These are phyloP conservation scores for Odontamblyopus lacepedii DNA, from an alignment of 2,797 vertebrate genomes.

Conservation along the genomic window DNA sequence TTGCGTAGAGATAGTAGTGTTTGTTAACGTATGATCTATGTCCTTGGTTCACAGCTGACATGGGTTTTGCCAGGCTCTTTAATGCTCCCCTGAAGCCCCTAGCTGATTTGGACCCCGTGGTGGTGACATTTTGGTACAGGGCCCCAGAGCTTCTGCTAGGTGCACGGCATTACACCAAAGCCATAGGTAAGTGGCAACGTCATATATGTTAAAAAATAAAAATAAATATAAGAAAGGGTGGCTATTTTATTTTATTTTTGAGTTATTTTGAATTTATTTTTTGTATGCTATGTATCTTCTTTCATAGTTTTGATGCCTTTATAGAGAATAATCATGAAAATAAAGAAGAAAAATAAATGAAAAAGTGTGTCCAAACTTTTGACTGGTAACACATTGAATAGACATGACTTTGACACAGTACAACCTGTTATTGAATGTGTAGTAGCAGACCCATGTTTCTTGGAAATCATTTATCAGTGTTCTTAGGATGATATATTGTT, in stretches of 20 bases:
- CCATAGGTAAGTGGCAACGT: conserved; percentile 86
- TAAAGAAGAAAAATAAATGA: no score
- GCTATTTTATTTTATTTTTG: no score
- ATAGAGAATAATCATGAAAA: no score
- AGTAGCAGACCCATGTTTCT: neutral
- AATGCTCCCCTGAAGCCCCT: conserved; percentile 99
- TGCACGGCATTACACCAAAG: conserved; percentile 99
- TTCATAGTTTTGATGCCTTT: no score
- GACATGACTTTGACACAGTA: neutral
- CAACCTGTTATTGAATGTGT: neutral
- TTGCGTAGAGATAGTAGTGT: neutral
- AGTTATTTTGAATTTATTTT: no score
- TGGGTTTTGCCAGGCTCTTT: conserved; percentile 99
- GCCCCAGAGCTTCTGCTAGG: conserved; percentile 97
- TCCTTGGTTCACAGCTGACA: conserved; percentile 84
- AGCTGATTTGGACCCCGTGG: conserved; percentile 99
- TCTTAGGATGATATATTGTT: neutral
- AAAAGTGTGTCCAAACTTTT: no score
- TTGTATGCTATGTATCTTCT: no score
- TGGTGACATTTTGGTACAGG: conserved; percentile 99
- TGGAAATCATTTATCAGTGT: neutral
- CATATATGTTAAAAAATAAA: neutral
- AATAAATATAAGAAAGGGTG: neutral
- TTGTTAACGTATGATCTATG: neutral
- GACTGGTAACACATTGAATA: neutral